Conservation (phyloP, 2,113 vertebrate genomes). For the Eulacestoma nigropectus region DNA sequence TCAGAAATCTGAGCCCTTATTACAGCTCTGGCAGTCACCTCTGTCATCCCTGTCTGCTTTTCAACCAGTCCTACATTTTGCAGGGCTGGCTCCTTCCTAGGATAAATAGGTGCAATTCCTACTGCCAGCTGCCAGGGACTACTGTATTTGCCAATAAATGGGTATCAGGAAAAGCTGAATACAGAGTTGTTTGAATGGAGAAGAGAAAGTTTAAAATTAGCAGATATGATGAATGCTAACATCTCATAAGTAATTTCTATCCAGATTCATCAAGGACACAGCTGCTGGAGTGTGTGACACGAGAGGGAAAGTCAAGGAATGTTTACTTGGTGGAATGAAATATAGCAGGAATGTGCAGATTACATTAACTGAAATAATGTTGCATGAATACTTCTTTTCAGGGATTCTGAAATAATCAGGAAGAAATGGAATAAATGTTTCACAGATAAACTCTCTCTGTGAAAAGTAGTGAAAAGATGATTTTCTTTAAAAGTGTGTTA, state of each 20-base stretch:
- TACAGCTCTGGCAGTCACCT: not conserved
- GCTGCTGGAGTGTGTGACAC: conserved; percentile 32
- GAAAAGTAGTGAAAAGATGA: not conserved
- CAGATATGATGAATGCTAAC: conserved; percentile 37
- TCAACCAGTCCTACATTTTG: not conserved
- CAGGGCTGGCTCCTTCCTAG: not conserved
- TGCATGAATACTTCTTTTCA: not conserved
- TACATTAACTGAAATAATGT: conserved; percentile 39
- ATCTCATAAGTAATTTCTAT: conserved; percentile 30
- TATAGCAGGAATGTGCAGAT: conserved; percentile 19
- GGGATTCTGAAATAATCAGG: not conserved
- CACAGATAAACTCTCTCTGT: not conserved
- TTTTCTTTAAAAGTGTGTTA: not conserved
- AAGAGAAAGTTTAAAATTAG: conserved; percentile 60
- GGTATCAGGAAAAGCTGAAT: conserved; percentile 19
- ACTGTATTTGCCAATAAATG: conserved; percentile 15
- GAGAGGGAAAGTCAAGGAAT: conserved; percentile 18
- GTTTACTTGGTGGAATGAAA: conserved; percentile 24
- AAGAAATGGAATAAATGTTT: conserved; percentile 2
- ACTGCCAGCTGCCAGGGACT: conserved; percentile 23
- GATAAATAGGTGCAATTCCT: conserved; percentile 28
- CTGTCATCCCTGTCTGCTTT: not conserved
- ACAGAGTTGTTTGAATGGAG: not conserved
- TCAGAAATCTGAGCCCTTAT: not conserved
- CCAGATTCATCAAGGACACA: conserved; percentile 36